Conservation (phyloP, 2,113 vertebrate genomes). For the Chamaea fasciata region DNA sequence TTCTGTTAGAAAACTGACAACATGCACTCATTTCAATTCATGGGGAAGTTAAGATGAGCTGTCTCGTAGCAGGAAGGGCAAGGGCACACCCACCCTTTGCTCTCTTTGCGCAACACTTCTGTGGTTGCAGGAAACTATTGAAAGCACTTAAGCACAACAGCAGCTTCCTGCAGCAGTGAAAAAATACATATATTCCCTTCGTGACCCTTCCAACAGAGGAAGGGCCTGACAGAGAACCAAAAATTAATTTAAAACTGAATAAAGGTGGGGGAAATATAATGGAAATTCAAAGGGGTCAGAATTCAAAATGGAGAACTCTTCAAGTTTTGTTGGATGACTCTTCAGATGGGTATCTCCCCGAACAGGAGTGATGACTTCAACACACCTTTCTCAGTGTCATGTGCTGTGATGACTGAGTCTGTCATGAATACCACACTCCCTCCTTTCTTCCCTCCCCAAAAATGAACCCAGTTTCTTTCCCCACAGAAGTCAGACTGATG, state of each 20-base stretch:
- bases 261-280: neutral
- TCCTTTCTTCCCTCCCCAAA: neutral
- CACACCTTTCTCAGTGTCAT: neutral
- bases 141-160: neutral
- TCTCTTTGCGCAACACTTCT: neutral
- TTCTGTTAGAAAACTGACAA: neutral
- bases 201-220: neutral
- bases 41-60: neutral
- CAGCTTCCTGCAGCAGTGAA: neutral
- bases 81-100: neutral
- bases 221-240: neutral
- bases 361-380: neutral
- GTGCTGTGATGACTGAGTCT: neutral
- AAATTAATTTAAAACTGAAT: neutral
- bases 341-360: neutral
- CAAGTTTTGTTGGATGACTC: neutral
- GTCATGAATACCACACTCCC: neutral
- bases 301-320: neutral
- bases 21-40: neutral
- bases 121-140: neutral
- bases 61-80: neutral
- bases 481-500: neutral
- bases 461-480: neutral
- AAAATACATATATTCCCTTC: neutral
- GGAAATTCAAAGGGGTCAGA: neutral